Base-by-base conservation (phyloP, 1,140 invertebrate genomes). In the Neodiprion pinetum region DNA sequence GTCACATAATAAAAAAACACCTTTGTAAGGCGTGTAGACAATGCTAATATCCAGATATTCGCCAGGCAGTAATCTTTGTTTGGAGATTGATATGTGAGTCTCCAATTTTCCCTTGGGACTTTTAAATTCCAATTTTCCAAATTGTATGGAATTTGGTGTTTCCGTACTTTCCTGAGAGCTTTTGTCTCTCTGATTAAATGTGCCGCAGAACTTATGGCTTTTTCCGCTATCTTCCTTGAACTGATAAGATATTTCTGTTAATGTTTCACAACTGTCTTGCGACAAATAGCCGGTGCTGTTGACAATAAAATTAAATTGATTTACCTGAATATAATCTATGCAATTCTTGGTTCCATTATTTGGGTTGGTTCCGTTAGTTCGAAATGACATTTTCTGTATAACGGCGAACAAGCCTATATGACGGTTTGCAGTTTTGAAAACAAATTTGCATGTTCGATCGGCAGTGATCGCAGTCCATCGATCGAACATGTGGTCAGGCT, bases 21-120 rank as follows among this genome's bases (percentile, higher is more conserved):
- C 76, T 82, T 70, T 83, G 48, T 76, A 86, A 7, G 84, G 80
- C 65, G 86, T 87, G 66, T 85, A 87, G 49, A 79, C 76, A 48
- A 87, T 80, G 1, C 65, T 76, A n/a, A 87, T 75, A 74, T 83
- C 77, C 17, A 87, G 73, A 66, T 53, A 66, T 65, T 86, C 78
- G 12, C 73, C 78, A 9, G 66, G 40, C 1, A 49, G 14, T 12
- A 84, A 65, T 9, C 69, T 75, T 48, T 81, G 70, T 61, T 81
- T 80, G 0, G 85, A 86, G 47, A 87, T 79, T 49, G 83, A 86
- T 76, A 87, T 85, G 23, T 80, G 79, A 66, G 86, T 87, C 73
- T 84, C 23, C 14, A 71, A 5, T 71, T 53, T 14, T 47, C 70
- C 48, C 48, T 71, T 71, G 40, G 14, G 3, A 49, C 53, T 61